Conservation (phyloP, 2,888 invertebrate species). For the Idaea dimidiata region DNA sequence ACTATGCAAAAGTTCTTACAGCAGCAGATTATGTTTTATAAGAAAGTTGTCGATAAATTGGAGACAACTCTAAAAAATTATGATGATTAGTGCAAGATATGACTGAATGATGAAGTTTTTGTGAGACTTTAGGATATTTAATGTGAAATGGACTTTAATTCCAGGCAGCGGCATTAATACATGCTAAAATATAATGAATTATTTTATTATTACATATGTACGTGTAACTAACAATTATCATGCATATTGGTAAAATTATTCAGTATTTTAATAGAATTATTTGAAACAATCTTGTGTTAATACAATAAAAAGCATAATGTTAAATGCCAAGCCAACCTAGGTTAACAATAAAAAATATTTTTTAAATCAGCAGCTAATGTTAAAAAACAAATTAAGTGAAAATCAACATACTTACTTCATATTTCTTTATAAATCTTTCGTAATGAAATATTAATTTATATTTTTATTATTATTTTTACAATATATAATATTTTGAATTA, state of each 20-base stretch:
- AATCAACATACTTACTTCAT: not conserved
- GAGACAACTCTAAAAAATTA: conserved; percentile 79
- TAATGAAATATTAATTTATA: conserved; percentile 41
- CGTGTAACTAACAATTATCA: not conserved
- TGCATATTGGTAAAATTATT: not conserved
- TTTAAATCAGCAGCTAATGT: not conserved
- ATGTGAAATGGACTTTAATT: conserved; percentile 13
- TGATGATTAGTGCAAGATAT: conserved; percentile 55
- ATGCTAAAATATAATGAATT: conserved; percentile 5
- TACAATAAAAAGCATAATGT: not conserved
- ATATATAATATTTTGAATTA: conserved; percentile 37
- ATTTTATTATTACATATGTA: not conserved
- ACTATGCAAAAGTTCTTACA: conserved; percentile 92
- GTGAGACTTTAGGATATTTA: conserved; percentile 15
- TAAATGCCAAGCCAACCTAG: not conserved
- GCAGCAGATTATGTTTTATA: conserved; percentile 96
- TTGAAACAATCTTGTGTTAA: not conserved
- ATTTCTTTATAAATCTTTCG: conserved; percentile 18
- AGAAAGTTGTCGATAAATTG: conserved; percentile 88
- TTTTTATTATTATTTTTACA: conserved; percentile 19
- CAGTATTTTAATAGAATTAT: not conserved
- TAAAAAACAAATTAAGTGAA: no score
- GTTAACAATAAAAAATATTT: not conserved
- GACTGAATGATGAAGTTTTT: conserved; percentile 30
- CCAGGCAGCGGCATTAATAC: conserved; percentile 20